A percentile compares a stretch with the other conserved stretches of the same genome.
Evolutionary conservation across 1,140 invertebrate species (phyloP).

Genomic region (Dendroctonus valens): DNA sequence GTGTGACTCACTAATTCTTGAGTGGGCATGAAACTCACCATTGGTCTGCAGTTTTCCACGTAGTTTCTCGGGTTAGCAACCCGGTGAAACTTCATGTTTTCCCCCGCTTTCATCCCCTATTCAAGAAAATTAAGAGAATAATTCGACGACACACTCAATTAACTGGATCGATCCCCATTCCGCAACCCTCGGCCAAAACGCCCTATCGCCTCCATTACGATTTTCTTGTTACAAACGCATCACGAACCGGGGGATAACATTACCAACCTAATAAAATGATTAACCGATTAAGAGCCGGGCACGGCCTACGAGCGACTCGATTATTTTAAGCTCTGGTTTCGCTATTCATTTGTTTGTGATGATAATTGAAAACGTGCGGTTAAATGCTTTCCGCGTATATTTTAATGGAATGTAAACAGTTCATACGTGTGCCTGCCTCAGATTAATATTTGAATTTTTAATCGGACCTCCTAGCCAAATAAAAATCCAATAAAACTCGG

Average conservation of each 20-base stretch:
- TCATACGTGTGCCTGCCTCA: constrained; percentile 35
- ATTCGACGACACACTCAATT: constrained; percentile 23
- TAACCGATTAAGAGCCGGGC: constrained; percentile 18
- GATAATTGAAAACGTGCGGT: constrained; percentile 48
- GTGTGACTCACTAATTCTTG: too few species aligned
- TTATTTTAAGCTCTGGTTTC: constrained; percentile 37
- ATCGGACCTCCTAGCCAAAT: constrained; percentile 26
- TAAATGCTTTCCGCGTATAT: constrained; percentile 42
- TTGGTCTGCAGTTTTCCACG: not conserved
- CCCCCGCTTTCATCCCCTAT: not conserved
- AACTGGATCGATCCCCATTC: constrained; percentile 18
- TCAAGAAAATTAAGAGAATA: not conserved
- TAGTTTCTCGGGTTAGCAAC: too few species aligned
- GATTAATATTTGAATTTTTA: constrained; percentile 45
- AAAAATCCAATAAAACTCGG: constrained; percentile 18
- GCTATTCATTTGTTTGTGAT: constrained; percentile 44
- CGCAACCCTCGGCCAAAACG: constrained; percentile 1
- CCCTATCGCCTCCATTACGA: constrained; percentile 1
- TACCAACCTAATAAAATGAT: constrained; percentile 26
- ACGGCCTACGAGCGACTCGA: constrained; percentile 5
- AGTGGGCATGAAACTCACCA: not conserved
- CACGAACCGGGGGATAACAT: constrained; percentile 15
- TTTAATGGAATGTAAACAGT: constrained; percentile 49
- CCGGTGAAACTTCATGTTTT: too few species aligned
- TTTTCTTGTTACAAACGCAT: constrained; percentile 16